Percentiles rank a stretch among this genome's conserved stretches.
Evolutionary conservation across 1,140 invertebrate species (phyloP).

Genomic region (Streblospio benedicti): DNA sequence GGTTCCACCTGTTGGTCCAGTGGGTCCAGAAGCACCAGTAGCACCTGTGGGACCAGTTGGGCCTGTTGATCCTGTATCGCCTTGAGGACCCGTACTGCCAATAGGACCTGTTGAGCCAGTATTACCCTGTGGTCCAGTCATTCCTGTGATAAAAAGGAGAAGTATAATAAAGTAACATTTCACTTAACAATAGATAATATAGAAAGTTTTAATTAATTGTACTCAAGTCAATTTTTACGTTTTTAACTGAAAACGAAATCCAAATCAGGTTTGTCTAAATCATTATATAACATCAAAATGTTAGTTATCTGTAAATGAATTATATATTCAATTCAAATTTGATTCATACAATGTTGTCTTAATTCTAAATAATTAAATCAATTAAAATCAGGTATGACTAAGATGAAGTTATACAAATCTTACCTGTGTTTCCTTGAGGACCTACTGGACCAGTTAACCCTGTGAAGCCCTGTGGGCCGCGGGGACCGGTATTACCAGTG

Average conservation of each 20-base stretch:
- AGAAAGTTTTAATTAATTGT: neutral
- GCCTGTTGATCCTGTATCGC: constrained; percentile 14
- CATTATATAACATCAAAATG: neutral
- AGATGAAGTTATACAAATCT: too few relatives aligned
- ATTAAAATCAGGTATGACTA: too few relatives aligned
- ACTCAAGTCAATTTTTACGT: neutral
- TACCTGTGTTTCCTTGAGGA: neutral
- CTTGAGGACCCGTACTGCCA: constrained; percentile 8
- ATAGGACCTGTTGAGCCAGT: neutral
- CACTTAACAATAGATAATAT: too few relatives aligned
- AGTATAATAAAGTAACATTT: neutral
- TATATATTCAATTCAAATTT: neutral
- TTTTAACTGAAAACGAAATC: neutral
- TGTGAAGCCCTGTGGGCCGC: neutral
- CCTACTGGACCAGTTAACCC: constrained; percentile 2
- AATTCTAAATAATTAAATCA: too few relatives aligned
- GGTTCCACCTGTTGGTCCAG: neutral
- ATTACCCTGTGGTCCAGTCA: constrained; percentile 3
- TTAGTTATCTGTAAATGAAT: neutral
- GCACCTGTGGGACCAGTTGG: constrained; percentile 13
- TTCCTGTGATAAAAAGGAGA: neutral
- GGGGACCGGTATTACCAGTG: neutral
- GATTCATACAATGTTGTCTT: neutral
- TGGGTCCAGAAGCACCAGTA: neutral
- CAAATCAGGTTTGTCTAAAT: neutral